Base-by-base conservation (phyloP, 2,888 invertebrate species). In the Eumacrocentrus americanus region DNA sequence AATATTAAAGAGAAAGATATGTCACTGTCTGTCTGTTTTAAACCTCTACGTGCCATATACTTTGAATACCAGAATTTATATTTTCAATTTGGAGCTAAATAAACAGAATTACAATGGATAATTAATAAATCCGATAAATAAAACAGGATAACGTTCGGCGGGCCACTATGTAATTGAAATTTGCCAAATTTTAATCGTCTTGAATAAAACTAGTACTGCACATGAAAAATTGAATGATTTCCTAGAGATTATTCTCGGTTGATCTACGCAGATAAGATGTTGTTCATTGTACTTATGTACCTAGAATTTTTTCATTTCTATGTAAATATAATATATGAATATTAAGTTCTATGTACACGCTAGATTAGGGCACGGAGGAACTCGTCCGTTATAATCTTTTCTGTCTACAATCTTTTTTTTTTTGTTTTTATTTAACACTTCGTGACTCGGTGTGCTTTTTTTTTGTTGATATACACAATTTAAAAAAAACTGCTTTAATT, bases 341-440 rank as follows among this genome's bases (percentile, higher is more conserved):
- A 67, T 62, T 65, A 55, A 58, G 60, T 61, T 64, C 58, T 71
- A 73, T 73, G 40, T 72, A 72, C 70, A 73, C 48, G 65, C 63
- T 69, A 72, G 62, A 68, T 71, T 70, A 67, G 75, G 73, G 68
- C 70, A 74, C 74, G 73, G 71, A 78, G 74, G 72, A 76, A 77
- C 73, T 74, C 73, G 70, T 75, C 73, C 74, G 73, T 74, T 69
- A 68, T n/a, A 64, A 72, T 69, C 70, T 72, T 70, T 68, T 70
- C 67, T 68, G 67, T 72, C 69, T 68, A 69, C 59, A 50, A 38
- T 37, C 52, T 54, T 56, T 25, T 16, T 20, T 22, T 50, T 35
- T 29, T 44, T 55, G 34, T 46, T 50, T 53, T 35, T 44, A 54
- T 37, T 57, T 38, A 11, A 20, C 14, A n/a, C 12, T 50, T 11